Evolutionary conservation across 2,888 invertebrate species (phyloP).

Genomic region (Geophilus truncorum): DNA sequence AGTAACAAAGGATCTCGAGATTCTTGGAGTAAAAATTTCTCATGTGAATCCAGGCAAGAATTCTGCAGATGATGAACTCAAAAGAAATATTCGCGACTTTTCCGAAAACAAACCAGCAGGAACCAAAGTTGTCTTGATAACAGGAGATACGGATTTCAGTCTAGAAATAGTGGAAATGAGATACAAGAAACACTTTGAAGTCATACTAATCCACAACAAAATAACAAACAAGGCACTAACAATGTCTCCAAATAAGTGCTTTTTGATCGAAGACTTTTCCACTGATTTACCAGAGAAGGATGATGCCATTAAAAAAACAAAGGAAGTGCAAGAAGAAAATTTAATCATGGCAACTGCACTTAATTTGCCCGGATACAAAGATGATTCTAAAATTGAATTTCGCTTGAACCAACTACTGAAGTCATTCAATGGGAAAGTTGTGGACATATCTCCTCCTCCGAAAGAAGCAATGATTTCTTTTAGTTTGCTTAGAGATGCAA

Average conservation of each 20-base stretch:
- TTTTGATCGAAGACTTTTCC: not conserved
- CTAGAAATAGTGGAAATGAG: constrained; percentile 34
- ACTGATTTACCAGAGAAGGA: not conserved
- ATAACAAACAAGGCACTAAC: constrained; percentile 31
- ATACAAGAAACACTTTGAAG: constrained; percentile 35
- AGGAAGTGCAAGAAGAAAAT: too few species aligned
- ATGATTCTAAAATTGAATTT: not conserved
- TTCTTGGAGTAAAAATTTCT: constrained; percentile 76
- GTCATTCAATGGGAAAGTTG: not conserved
- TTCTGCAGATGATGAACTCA: constrained; percentile 81
- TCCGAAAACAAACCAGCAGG: constrained; percentile 65
- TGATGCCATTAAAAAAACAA: too few species aligned
- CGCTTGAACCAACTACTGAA: not conserved
- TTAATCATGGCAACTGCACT: not conserved
- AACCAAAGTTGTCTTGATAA: constrained; percentile 66
- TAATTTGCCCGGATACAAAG: not conserved
- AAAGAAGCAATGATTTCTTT: not conserved
- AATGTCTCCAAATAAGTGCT: constrained; percentile 29
- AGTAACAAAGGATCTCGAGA: constrained; percentile 73
- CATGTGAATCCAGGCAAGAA: constrained; percentile 76
- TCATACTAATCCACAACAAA: constrained; percentile 36
- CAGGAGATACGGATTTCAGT: constrained; percentile 44
- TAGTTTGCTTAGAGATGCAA: not conserved
- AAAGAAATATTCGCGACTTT: constrained; percentile 75
- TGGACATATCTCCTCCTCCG: not conserved